Evolutionary conservation across 1,140 invertebrate species (phyloP), one percentile per base, ranked within the genome.

Genomic region (Dreissena rostriformis): DNA sequence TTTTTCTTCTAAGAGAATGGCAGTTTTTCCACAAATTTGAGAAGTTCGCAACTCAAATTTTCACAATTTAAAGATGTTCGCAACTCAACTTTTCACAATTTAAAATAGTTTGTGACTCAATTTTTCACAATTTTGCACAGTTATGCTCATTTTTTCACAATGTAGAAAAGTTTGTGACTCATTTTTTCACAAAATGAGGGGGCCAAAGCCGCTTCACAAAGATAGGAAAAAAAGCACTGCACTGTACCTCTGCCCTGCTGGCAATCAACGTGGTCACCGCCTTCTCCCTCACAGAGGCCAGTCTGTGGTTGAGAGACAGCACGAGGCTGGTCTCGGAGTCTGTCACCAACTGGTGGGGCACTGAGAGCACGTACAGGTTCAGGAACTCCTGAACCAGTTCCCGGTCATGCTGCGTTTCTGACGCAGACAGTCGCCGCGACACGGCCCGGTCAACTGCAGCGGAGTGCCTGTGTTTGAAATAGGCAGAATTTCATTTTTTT

Each of bases 291-390:
- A 92, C 87, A 6, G 76, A n/a, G 10, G 81, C 61, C 0, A 88
- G 71, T 51, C 83, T 87, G 71, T 92, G 91, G 49, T 92, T 88
- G 14, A 92, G 84, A 67, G 88, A 88, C 26, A 92, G 78, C 0
- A 88, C 79, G 14, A 92, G 82, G 29, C 85, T 89, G 7, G 86
- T 86, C 15, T 82, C 77, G 52, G 78, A 86, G 76, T 91, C 89
- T 10, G 88, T 82, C 11, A 89, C 65, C 4, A 91, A 53, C 14
- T 91, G 86, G 63, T 90, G 87, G 22, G 91, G 88, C 39, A 89
- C 85, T 0, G 90, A 88, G 0, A 87, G 63, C 14, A 92, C 87
- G 26, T 91, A 90, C 71, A 89, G 74, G 61, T 89, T 88, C 55
- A 91, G 82, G 80, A 89, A 91, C 26, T 87, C 76, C 66, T 89